These are phyloP conservation scores for Allygus modestus DNA, from an alignment of 2,888 invertebrate genomes.

Conservation along the genomic window DNA sequence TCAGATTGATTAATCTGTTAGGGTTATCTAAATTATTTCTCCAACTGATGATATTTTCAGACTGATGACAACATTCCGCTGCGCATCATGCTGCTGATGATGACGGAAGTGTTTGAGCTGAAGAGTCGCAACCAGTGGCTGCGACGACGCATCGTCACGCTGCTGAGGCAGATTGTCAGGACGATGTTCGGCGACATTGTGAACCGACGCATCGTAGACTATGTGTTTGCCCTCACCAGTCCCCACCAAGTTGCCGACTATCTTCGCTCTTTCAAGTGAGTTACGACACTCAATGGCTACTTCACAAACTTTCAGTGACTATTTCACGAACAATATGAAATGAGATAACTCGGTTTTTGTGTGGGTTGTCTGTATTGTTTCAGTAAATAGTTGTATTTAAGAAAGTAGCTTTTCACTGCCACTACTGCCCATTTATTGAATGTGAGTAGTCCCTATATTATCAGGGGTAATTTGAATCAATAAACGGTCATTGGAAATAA, in stretches of 20 bases:
- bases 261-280: constrained; percentile 89
- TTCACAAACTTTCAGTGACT: no score
- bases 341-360: not conserved
- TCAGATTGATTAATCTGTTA: no score
- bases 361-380: not conserved
- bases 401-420: no score
- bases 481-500: no score
- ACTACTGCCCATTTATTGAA: no score
- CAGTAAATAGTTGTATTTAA: no score
- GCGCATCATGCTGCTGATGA: constrained; percentile 85
- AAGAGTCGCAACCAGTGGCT: constrained; percentile 90
- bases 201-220: constrained; percentile 91
- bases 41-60: constrained; percentile 71
- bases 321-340: not conserved
- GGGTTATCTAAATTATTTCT: no score
- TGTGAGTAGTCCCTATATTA: no score
- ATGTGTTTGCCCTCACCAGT: constrained; percentile 91
- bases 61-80: constrained; percentile 88
- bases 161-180: constrained; percentile 86
- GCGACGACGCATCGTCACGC: constrained; percentile 84
- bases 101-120: constrained; percentile 92
- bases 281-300: no score
- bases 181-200: constrained; percentile 91
- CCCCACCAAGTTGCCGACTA: constrained; percentile 93
- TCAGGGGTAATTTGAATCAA: no score